Base-by-base conservation (phyloP, 2,797 vertebrate genomes). In the Erithacus rubecula region DNA sequence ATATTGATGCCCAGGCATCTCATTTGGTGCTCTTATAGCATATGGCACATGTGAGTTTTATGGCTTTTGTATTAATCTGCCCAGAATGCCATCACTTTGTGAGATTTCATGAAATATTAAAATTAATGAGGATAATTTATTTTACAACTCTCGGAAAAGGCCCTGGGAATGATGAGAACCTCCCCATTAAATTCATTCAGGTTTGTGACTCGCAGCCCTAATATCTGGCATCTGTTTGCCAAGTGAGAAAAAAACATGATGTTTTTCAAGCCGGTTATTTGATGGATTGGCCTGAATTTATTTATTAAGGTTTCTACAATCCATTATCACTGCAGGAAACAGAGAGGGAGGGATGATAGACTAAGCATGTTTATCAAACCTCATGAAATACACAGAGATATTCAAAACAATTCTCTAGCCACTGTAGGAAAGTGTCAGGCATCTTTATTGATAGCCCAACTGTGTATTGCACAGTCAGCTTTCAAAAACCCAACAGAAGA, bases 81-180 rank as follows among this genome's bases (percentile, higher is more conserved):
- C 77, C 49, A 51, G 87, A 95, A 95, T 79, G 68, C 94, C 78
- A 91, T 90, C 68, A 36, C 64, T 95, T 94, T 47, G 83, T 15
- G 58, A 86, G 91, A 83, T 78, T 93, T 89, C 83, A 95, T 95
- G 81, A 96, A 96, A 96, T 89, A 96, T 91, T 95, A 91, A 96
- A 96, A 95, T 90, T 46, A 77, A 71, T 27, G 72, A 67, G 80
- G 72, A 65, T 85, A 91, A 94, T 93, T 95, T 93, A 92, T 94
- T 96, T 95, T 83, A 90, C 67, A 85, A 76, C 75, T 87, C 87
- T 17, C 67, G 8, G 74, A 65, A 94, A 91, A 95, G 78, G 76
- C 85, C 91, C 34, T 81, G 77, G 88, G 90, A 96, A 94, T 22
- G 63, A 93, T 18, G 41, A 93, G 91, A 94, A 88, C 74, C 49